Evolutionary conservation across 23 tunicate species (phyloP), one percentile per base, ranked within the genome.

Genomic region (Phallusia fumigata): DNA sequence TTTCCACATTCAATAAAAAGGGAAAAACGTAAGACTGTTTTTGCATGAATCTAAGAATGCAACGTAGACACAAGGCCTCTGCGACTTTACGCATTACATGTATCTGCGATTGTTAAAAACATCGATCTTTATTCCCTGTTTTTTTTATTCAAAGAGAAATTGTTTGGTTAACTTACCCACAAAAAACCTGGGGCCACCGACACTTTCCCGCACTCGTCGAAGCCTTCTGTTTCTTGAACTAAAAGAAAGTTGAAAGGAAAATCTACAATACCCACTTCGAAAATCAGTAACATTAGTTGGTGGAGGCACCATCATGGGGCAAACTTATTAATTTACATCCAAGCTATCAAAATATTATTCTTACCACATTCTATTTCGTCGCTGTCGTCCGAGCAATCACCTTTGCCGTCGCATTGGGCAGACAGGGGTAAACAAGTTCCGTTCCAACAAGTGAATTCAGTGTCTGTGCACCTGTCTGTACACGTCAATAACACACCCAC

Each of bases 311-410:
- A 51, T 13, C 18, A 51, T 51, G 58, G 15, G 18, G 18, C 15
- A 51, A 21, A 22, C 16, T 22, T 58, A 58, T 11, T 3, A 58
- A 13, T 58, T 58, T 3, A 58, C 3, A 58, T 21, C 3, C 13
- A 22, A 6, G 28, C 13, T 58, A 24, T 58, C 16, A 6, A 58
- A 6, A 8, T 24, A 13, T 58, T 28, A 34, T 19, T 30, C 78
- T 30, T 74, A 74, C 78, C 78, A 31, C 78, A 74, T 19, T 74
- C 78, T 10, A 74, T 74, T 74, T 74, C 78, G 19, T 74, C 78
- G 78, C 78, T 74, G 78, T 74, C 78, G 13, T 74, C 78, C n/a
- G 78, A 33, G 16, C 78, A 74, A 31, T 74, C 44, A 28, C 44
- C 44, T 1, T 5, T 30, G 19, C 78, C 78, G 16, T 74, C 44